A percentile compares a stretch with the other conserved stretches of the same genome.
phyloP scores from a whole-genome alignment of 2,797 vertebrate genomes.

The Taeniopygia guttata region DNA sequence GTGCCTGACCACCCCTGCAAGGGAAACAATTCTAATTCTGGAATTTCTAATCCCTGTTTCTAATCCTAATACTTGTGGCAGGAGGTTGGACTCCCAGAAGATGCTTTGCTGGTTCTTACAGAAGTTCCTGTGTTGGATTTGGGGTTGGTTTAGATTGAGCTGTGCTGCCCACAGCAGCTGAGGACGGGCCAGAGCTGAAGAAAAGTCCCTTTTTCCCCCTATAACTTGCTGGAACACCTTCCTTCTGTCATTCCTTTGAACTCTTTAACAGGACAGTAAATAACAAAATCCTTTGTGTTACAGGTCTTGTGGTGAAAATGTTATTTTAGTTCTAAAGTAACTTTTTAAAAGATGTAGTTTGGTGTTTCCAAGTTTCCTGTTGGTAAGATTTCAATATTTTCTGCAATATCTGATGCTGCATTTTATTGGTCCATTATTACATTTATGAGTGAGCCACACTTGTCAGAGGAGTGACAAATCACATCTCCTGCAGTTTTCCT shows the following conservation, averaged over 20 bases:
- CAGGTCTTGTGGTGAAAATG: background rate
- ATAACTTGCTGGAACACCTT: background rate
- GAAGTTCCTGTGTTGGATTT: background rate
- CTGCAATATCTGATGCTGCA: background rate
- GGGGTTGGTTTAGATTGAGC: background rate
- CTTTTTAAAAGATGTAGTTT: background rate
- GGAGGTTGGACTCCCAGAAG: background rate
- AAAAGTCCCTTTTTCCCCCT: background rate
- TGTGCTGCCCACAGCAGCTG: background rate
- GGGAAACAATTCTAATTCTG: background rate
- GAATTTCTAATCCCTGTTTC: too few species aligned
- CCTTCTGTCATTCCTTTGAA: background rate
- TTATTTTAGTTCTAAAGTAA: background rate
- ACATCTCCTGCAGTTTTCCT: background rate
- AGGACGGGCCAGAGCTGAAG: background rate
- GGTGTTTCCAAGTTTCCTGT: background rate
- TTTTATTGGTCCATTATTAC: conserved; percentile 20
- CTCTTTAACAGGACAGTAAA: background rate
- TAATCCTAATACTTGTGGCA: background rate
- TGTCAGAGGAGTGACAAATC: conserved; percentile 35
- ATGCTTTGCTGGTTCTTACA: background rate
- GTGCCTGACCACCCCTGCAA: background rate
- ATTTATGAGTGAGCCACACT: background rate
- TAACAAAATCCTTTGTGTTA: background rate
- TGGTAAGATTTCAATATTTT: background rate